A percentile compares a stretch with the other conserved stretches of the same genome.
Evolutionary conservation across 2,797 vertebrate species (phyloP).

Genomic region (Eidolon dupreanum): DNA sequence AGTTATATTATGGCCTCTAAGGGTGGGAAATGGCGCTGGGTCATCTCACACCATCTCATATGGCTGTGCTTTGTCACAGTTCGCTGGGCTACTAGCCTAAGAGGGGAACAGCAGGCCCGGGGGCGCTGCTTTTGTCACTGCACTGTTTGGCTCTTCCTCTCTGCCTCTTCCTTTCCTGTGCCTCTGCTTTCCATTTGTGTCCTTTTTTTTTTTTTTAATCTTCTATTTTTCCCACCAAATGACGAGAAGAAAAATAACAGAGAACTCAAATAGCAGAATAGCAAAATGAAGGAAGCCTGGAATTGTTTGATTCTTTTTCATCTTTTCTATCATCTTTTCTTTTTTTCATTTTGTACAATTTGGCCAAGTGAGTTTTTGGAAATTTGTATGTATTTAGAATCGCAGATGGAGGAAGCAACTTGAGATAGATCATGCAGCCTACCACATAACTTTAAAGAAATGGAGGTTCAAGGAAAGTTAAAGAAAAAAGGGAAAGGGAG

Average conservation of each 20-base stretch:
- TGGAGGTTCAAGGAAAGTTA: not conserved
- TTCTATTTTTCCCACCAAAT: slow-evolving; percentile 27
- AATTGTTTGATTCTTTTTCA: not conserved
- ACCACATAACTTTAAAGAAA: not conserved
- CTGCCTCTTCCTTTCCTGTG: slow-evolving; percentile 41
- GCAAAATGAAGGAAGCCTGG: not conserved
- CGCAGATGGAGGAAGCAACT: not conserved
- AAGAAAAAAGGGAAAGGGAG: not conserved
- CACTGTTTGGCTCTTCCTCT: slow-evolving; percentile 16
- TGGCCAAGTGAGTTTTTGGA: not conserved
- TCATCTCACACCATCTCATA: not conserved
- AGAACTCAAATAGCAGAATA: not conserved
- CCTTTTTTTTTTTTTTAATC: not conserved
- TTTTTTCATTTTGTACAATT: not conserved
- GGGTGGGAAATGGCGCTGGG: not conserved
- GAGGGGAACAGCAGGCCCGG: slow-evolving; percentile 47
- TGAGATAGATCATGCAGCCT: not conserved
- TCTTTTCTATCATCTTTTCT: not conserved
- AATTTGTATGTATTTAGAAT: slow-evolving; percentile 1
- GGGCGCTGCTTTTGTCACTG: slow-evolving; percentile 42
- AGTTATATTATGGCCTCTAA: not conserved
- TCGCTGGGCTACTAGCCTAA: not conserved
- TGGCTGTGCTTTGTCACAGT: not conserved
- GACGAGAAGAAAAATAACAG: slow-evolving; percentile 18
- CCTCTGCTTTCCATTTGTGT: slow-evolving; percentile 54